phyloP scores from a whole-genome alignment of 1,140 invertebrate genomes.

The Drosophila elegans region DNA sequence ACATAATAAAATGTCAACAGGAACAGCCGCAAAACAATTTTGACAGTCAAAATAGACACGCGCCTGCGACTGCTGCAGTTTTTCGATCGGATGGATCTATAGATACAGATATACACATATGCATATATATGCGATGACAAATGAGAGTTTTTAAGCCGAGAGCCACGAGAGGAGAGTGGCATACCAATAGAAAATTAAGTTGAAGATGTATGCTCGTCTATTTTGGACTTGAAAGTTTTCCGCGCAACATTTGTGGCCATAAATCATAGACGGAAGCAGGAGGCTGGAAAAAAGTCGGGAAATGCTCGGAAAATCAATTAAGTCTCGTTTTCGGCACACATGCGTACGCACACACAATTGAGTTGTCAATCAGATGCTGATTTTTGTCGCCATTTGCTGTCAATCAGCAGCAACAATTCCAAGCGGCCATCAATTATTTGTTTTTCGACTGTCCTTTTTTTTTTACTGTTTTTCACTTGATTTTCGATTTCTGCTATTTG shows the following conservation, averaged over 20 bases:
- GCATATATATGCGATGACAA: slow-evolving; percentile 59
- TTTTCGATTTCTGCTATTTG: slow-evolving; percentile 40
- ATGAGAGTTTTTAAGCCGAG: slow-evolving; percentile 63
- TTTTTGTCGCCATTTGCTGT: slow-evolving; percentile 81
- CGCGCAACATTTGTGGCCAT: slow-evolving; percentile 72
- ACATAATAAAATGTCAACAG: slow-evolving; percentile 80
- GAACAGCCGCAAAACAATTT: slow-evolving; percentile 76
- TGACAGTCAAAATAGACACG: slow-evolving; percentile 75
- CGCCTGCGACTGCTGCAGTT: slow-evolving; percentile 54
- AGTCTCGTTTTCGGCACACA: slow-evolving; percentile 59
- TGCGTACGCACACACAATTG: slow-evolving; percentile 59
- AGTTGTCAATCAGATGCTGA: slow-evolving; percentile 80
- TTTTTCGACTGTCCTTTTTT: slow-evolving; percentile 40
- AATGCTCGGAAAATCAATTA: slow-evolving; percentile 72
- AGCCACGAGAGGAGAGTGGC: slow-evolving; percentile 16
- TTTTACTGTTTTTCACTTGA: slow-evolving; percentile 17
- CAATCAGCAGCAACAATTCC: slow-evolving; percentile 76
- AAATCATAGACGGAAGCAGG: slow-evolving; percentile 59
- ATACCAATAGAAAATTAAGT: slow-evolving; percentile 75
- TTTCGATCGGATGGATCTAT: slow-evolving; percentile 27
- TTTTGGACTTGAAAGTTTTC: slow-evolving; percentile 65
- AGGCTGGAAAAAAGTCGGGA: slow-evolving; percentile 19
- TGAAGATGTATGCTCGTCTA: slow-evolving; percentile 64
- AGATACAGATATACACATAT: neutral
- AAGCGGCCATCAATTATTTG: slow-evolving; percentile 77